Percentiles rank a stretch among this genome's conserved stretches.
These are phyloP conservation scores for Polyergus mexicanus DNA, from an alignment of 1,140 invertebrate species.

Conservation along the genomic window DNA sequence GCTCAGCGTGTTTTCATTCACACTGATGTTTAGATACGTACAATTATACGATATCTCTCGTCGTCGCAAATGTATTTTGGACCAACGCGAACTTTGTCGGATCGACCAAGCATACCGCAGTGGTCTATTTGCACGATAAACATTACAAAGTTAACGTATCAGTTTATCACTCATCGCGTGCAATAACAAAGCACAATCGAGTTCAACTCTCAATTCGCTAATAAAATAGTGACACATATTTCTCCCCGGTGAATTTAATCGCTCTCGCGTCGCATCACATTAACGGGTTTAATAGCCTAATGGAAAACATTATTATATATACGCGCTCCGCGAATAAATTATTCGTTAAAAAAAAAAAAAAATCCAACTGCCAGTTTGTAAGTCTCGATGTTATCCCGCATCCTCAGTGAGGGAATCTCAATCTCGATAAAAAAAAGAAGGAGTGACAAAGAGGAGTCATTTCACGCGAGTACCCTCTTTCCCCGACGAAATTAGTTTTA, in stretches of 20 bases:
- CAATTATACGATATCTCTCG: background rate
- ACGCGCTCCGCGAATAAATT: conserved; percentile 20
- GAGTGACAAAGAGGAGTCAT: background rate
- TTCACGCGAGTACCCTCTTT: background rate
- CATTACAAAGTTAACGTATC: conserved; percentile 53
- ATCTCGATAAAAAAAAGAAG: background rate
- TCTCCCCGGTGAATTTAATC: conserved; percentile 46
- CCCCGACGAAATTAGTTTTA: background rate
- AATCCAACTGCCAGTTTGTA: background rate
- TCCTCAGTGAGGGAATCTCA: no score
- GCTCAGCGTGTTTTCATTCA: background rate
- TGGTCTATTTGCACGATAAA: conserved; percentile 44
- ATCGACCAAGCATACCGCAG: background rate
- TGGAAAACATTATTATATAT: conserved; percentile 46
- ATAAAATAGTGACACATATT: conserved; percentile 57
- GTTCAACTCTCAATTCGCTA: conserved; percentile 49
- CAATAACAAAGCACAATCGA: conserved; percentile 48
- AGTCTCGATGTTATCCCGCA: no score
- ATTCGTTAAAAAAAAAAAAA: conserved; percentile 11
- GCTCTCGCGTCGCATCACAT: conserved; percentile 28
- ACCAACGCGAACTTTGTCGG: conserved; percentile 16
- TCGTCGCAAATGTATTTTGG: background rate
- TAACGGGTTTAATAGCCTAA: conserved; percentile 47
- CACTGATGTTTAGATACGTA: background rate
- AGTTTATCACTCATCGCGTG: conserved; percentile 42